phyloP scores from a whole-genome alignment of 1,140 invertebrate species.

The Brachionus koreanus region DNA sequence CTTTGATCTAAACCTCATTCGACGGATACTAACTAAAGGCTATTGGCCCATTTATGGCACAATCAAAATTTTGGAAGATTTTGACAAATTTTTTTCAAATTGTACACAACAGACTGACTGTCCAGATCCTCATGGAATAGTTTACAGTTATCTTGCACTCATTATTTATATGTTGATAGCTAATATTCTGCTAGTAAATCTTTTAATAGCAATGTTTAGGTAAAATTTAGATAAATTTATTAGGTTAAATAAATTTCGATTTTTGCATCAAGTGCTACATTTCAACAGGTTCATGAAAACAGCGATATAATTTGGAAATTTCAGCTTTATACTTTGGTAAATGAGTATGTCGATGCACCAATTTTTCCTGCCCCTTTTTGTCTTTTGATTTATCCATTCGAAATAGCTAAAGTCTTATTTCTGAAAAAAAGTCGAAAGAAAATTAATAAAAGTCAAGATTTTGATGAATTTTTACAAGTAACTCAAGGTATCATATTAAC shows the following conservation, averaged over 20 bases:
- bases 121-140: constrained; percentile 45
- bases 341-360: constrained; percentile 13
- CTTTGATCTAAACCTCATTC: constrained; percentile 48
- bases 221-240: constrained; percentile 41
- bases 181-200: constrained; percentile 54
- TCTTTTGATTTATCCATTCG: background rate
- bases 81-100: constrained; percentile 46
- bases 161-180: constrained; percentile 53
- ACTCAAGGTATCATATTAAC: background rate
- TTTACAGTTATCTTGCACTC: constrained; percentile 48
- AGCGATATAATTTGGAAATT: constrained; percentile 25
- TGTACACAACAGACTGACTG: constrained; percentile 46
- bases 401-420: background rate
- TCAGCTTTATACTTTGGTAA: background rate
- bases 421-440: background rate
- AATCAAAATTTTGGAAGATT: constrained; percentile 52
- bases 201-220: constrained; percentile 58
- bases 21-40: constrained; percentile 52
- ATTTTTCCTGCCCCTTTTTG: constrained; percentile 24
- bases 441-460: background rate
- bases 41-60: constrained; percentile 58
- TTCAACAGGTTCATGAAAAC: constrained; percentile 37
- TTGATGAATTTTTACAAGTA: background rate
- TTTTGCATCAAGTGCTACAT: constrained; percentile 31
- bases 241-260: background rate